These are phyloP conservation scores for Enteromius fasciolatus DNA, from an alignment of 2,797 vertebrate genomes.

Conservation along the genomic window DNA sequence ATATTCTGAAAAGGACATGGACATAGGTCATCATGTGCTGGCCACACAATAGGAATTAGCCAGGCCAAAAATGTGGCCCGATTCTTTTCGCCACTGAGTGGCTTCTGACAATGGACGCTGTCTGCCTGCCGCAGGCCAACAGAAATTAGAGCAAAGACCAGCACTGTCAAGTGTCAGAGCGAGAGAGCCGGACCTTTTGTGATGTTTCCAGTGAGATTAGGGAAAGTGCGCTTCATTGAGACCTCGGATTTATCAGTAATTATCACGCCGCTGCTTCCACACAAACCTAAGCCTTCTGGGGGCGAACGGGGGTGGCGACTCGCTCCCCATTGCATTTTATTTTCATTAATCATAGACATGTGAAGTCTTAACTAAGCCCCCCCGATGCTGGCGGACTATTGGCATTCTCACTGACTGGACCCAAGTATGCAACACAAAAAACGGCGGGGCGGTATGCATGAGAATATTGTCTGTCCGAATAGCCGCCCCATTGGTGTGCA, in stretches of 20 bases:
- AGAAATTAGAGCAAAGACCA: constrained; percentile 53
- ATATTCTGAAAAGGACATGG: constrained; percentile 39
- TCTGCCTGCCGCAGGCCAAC: constrained; percentile 49
- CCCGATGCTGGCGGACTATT: constrained; percentile 43
- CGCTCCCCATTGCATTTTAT: constrained; percentile 48
- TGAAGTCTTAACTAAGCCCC: constrained; percentile 59
- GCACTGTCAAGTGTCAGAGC: constrained; percentile 43
- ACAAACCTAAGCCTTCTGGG: constrained; percentile 47
- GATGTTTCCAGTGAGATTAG: constrained; percentile 61
- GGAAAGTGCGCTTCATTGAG: constrained; percentile 62
- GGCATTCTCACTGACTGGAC: constrained; percentile 37
- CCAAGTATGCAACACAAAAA: constrained; percentile 40
- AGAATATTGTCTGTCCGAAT: constrained; percentile 40
- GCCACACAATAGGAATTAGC: constrained; percentile 44
- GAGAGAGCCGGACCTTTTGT: constrained; percentile 55
- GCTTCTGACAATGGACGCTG: constrained; percentile 50
- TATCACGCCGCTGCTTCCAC: constrained; percentile 54
- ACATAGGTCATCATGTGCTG: constrained; percentile 35
- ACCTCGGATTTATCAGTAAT: constrained; percentile 64
- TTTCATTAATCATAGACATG: constrained; percentile 60
- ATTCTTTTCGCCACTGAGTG: constrained; percentile 48
- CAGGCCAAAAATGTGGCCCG: constrained; percentile 41
- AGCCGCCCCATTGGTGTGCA: constrained; percentile 40
- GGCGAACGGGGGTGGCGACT: constrained; percentile 14
- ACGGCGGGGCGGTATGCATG: constrained; percentile 25